phyloP scores from a whole-genome alignment of 2,113 vertebrate genomes.

The Mormoops blainvillei region DNA sequence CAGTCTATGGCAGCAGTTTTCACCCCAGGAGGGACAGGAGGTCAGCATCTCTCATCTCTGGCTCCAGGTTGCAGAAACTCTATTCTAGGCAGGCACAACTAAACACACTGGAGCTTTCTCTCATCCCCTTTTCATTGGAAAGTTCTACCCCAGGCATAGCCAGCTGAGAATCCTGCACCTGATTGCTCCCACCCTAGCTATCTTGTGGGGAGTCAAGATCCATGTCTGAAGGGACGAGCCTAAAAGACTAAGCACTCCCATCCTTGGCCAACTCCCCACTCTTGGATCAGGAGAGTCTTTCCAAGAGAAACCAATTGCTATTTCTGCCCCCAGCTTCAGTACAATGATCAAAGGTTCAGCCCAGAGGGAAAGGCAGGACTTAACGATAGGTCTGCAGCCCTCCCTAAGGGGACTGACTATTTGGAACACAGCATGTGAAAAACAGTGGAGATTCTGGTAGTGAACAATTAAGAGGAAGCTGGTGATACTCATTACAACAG shows the following conservation, averaged over 20 bases:
- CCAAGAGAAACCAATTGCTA: neutral
- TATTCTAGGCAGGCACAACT: neutral
- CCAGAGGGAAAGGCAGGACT: neutral
- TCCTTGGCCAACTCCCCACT: neutral
- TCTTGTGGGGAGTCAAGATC: neutral
- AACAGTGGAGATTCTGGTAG: neutral
- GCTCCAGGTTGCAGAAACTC: neutral
- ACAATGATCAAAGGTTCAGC: neutral
- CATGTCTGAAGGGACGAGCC: neutral
- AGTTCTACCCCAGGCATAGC: neutral
- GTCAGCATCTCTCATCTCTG: neutral
- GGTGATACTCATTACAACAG: neutral
- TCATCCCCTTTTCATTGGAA: neutral
- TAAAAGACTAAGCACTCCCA: neutral
- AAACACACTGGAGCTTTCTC: neutral
- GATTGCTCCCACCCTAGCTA: neutral
- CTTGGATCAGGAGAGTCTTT: neutral
- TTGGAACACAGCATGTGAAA: neutral
- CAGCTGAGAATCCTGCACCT: neutral
- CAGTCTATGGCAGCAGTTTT: neutral
- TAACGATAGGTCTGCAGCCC: neutral
- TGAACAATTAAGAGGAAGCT: neutral
- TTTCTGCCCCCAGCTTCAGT: neutral
- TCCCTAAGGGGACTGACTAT: neutral
- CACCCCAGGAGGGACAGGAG: neutral